Base-by-base conservation (phyloP, 2,888 invertebrate species). In the Meiosimyza decipiens region DNA sequence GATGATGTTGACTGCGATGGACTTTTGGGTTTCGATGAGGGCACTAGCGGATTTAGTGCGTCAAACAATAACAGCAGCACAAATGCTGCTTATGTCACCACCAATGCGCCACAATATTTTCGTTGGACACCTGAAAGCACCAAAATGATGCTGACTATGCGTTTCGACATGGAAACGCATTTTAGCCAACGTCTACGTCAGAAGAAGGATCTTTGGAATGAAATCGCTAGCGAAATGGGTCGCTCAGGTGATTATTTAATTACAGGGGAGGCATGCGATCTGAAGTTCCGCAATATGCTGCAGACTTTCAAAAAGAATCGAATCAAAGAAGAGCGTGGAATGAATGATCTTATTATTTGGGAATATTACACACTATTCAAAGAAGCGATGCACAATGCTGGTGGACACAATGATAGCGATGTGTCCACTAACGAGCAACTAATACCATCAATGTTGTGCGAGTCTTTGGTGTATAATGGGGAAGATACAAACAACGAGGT, bases 301-400 rank as follows among this genome's bases (percentile, higher is more conserved):
- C 75, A 75, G 47, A 75, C 75, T 18, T 75, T 72, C 62, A 75
- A 75, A 28, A 75, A 75, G 49, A 75, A 75, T 69, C 67, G 74
- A 2, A 22, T 74, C 33, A 75, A 75, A 52, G 75, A 75, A 49
- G 73, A 74, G 49, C 69, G 73, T 12, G 75, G 75, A 5, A 50
- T 71, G 71, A 72, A 72, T 7, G 71, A 72, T 9, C 62, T 74
- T 54, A 75, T 75, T 13, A 70, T 71, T 1, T 75, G 75, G 75
- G 74, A 75, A 50, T 75, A 74, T 50, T 75, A 75, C 50, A 54
- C 74, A 3, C 18, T 75, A 11, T 75, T 75, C 40, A 75, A 71
- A 18, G 63, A 73, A 18, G 75, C 72, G 15, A 33, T 57, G 15
- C 6, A 22, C 11, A 40, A 54, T 18, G 50, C 54, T 3, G 55